Conservation (phyloP, 30 jellyfish, hydroid and myxozoan species). For the Pseudorhiza aurosa region DNA sequence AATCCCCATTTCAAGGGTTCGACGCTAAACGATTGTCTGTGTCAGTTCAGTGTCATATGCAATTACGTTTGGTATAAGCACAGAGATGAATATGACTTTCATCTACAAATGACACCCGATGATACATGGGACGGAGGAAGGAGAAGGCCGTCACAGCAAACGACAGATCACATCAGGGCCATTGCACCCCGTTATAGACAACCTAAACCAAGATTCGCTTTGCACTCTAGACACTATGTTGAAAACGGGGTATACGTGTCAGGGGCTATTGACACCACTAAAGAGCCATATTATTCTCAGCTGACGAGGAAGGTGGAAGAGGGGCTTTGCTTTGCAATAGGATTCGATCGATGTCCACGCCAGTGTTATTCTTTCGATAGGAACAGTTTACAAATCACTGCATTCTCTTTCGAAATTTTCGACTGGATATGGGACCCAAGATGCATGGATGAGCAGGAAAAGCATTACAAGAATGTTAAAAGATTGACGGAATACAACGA, state of each 20-base stretch:
- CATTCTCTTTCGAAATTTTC: constrained; percentile 27
- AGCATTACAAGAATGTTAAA: constrained; percentile 11
- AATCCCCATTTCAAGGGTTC: constrained; percentile 15
- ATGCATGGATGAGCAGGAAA: constrained; percentile 21
- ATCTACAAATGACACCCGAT: constrained; percentile 46
- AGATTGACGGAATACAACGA: constrained; percentile 12
- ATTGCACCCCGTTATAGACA: constrained; percentile 11
- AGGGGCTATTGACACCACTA: constrained; percentile 5
- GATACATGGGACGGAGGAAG: constrained; percentile 44
- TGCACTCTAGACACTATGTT: constrained; percentile 47
- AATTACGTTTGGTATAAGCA: constrained; percentile 46
- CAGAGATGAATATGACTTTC: constrained; percentile 45
- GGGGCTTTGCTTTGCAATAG: constrained; percentile 24
- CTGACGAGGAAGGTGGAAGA: constrained; percentile 16
- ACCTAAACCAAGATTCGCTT: constrained; percentile 43
- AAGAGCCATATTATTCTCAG: constrained; percentile 26
- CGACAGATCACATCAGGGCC: not conserved
- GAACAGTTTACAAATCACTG: not conserved
- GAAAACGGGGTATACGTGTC: constrained; percentile 20
- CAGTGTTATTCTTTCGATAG: constrained; percentile 11
- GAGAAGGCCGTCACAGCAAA: constrained; percentile 6
- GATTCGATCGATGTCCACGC: constrained; percentile 30
- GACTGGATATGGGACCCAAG: constrained; percentile 54
- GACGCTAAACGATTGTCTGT: constrained; percentile 27
- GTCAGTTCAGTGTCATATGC: constrained; percentile 51